These are phyloP conservation scores for Ataeniobius toweri DNA, from an alignment of 2,797 vertebrate genomes.

Conservation along the genomic window DNA sequence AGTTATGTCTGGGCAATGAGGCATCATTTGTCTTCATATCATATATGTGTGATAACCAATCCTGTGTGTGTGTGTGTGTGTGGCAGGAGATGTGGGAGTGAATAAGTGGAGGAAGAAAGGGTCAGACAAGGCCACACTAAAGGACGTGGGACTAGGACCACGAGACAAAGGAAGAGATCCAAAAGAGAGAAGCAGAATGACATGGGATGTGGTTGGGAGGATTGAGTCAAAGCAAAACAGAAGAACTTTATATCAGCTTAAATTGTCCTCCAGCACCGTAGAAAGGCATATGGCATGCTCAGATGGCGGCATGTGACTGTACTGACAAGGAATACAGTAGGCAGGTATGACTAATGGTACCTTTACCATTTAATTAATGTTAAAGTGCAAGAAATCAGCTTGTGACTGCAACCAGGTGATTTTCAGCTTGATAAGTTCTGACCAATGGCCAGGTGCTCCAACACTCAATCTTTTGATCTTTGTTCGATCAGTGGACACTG, in stretches of 20 bases:
- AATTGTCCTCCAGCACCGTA: slow-evolving; percentile 13
- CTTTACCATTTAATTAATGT: background rate
- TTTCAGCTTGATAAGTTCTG: background rate
- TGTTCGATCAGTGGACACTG: background rate
- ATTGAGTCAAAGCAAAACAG: slow-evolving; percentile 52
- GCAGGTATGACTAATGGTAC: background rate
- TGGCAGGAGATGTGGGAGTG: slow-evolving; percentile 26
- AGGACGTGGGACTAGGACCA: slow-evolving; percentile 54
- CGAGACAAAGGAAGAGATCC: slow-evolving; percentile 56
- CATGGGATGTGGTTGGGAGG: slow-evolving; percentile 42
- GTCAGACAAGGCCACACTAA: slow-evolving; percentile 64
- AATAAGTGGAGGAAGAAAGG: slow-evolving; percentile 49
- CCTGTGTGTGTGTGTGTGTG: slow-evolving; percentile 4
- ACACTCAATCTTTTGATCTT: background rate
- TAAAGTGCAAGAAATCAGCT: background rate
- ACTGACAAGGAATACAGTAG: slow-evolving; percentile 17
- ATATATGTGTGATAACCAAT: slow-evolving; percentile 32
- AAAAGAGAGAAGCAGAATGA: slow-evolving; percentile 34
- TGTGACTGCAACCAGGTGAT: background rate
- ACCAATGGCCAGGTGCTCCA: background rate
- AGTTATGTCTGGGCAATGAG: slow-evolving; percentile 39
- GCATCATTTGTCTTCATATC: slow-evolving; percentile 41
- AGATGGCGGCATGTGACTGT: slow-evolving; percentile 6
- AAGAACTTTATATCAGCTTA: slow-evolving; percentile 51
- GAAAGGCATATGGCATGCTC: background rate